Evolutionary conservation across 1,140 invertebrate species (phyloP), one percentile per base, ranked within the genome.

Genomic region (Micrasema longulum): DNA sequence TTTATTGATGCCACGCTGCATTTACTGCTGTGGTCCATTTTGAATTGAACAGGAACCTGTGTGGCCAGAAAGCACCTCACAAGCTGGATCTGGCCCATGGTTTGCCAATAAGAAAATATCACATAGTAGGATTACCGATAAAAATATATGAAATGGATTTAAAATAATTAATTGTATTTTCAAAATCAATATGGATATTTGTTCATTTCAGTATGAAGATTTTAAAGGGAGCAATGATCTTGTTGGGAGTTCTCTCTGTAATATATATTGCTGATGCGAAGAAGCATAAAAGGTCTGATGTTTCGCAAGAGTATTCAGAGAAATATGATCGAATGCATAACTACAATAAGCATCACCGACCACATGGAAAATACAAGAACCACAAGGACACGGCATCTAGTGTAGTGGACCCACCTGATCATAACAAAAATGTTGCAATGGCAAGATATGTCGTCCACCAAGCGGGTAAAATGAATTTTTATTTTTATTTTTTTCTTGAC

Each of bases 381-480:
- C 18, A 63, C 2, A 63, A 63, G 20, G 18, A 63, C 7, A 22
- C n/a, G 16, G 3, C 11, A 14, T 2, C 1, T 45, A 43, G 26
- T 20, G 47, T 18, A 9, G 22, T 45, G 18, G 10, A 5, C 26
- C 74, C 74, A 14, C 74, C 74, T 0, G 71, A 76, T 47, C 71
- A 76, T 23, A 76, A 36, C 10, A 69, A 67, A 22, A 23, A 16
- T 53, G 70, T 76, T 14, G 71, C 71, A 22, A 76, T 76, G 74
- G 71, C 74, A 4, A 57, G 74, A 64, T 76, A 43, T 63, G 71
- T 73, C 4, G 63, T 76, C 2, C 74, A 76, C 41, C 38, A 70
- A 67, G 64, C 71, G 16, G 71, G 74, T 75, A 65, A 68, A 7
- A n/a, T n/a, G n/a, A n/a, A n/a, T n/a, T n/a, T n/a, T 11, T 14